These are phyloP conservation scores for Pachydiplax longipennis DNA, from an alignment of 2,888 invertebrate species.

Conservation along the genomic window DNA sequence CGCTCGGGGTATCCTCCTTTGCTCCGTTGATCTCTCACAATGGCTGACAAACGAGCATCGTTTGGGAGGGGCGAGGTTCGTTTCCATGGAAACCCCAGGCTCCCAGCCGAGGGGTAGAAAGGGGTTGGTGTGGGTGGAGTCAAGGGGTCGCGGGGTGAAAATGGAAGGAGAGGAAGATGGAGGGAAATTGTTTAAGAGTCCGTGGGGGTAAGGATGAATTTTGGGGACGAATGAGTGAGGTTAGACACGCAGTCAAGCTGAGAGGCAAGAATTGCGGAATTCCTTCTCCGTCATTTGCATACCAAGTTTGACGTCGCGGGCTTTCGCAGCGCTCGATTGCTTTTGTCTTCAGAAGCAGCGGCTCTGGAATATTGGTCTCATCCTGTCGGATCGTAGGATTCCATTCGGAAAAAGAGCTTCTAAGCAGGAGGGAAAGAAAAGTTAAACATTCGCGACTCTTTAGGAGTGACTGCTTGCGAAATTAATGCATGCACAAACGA, in stretches of 20 bases:
- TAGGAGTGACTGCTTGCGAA: too few relatives aligned
- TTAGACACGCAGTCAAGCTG: neutral
- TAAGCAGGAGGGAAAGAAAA: too few relatives aligned
- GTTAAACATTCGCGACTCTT: too few relatives aligned
- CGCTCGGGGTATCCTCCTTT: conserved; percentile 11
- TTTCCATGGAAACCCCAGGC: conserved; percentile 30
- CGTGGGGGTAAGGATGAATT: neutral
- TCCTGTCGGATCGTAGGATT: too few relatives aligned
- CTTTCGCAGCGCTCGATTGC: neutral
- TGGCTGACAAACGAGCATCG: conserved; percentile 27
- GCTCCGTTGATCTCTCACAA: conserved; percentile 28
- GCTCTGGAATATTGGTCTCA: too few relatives aligned
- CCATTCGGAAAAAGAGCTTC: too few relatives aligned
- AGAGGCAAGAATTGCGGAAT: neutral
- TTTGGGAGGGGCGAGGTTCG: conserved; percentile 7
- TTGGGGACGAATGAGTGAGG: neutral
- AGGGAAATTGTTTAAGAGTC: neutral
- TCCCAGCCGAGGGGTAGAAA: neutral
- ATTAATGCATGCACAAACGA: too few relatives aligned
- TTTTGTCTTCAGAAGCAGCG: neutral
- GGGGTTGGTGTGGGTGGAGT: neutral
- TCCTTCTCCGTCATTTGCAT: neutral
- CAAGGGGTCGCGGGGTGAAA: neutral
- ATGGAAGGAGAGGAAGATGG: neutral
- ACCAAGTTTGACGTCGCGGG: neutral